These are phyloP conservation scores for Lepilemur septentrionalis DNA, from an alignment of 2,797 vertebrate species.

Conservation along the genomic window DNA sequence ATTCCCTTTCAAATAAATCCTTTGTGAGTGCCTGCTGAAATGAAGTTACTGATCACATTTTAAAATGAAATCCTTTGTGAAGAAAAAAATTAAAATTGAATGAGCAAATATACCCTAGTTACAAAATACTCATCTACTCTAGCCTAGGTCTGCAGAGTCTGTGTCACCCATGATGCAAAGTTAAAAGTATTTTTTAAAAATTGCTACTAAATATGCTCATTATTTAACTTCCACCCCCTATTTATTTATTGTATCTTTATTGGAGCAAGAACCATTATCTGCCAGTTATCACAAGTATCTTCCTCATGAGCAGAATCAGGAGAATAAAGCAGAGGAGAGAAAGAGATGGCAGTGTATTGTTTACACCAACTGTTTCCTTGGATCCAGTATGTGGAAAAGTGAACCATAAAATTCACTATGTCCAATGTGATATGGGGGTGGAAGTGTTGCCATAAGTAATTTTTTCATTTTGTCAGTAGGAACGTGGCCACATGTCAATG, in stretches of 20 bases:
- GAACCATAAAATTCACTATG: not conserved
- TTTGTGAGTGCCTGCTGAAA: not conserved
- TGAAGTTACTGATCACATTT: not conserved
- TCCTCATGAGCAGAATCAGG: not conserved
- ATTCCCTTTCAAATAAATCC: not conserved
- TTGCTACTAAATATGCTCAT: not conserved
- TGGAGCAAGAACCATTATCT: not conserved
- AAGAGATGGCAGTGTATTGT: not conserved
- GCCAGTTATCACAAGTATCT: not conserved
- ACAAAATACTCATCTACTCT: not conserved
- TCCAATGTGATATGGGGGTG: not conserved
- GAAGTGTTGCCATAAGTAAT: not conserved
- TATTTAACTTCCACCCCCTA: not conserved
- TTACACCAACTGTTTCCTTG: not conserved
- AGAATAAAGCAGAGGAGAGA: not conserved
- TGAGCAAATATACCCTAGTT: not conserved
- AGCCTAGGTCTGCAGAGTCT: not conserved
- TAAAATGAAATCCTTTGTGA: not conserved
- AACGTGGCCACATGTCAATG: not conserved
- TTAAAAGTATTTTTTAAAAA: conserved; percentile 32
- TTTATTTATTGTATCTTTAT: not conserved
- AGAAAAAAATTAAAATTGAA: not conserved
- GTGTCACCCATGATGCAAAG: not conserved
- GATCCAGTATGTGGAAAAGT: not conserved
- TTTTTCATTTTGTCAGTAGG: not conserved